A percentile compares a stretch with the other conserved stretches of the same genome.
Evolutionary conservation across 2,797 vertebrate species (phyloP).

Genomic region (Mormyrus hasselquistii): DNA sequence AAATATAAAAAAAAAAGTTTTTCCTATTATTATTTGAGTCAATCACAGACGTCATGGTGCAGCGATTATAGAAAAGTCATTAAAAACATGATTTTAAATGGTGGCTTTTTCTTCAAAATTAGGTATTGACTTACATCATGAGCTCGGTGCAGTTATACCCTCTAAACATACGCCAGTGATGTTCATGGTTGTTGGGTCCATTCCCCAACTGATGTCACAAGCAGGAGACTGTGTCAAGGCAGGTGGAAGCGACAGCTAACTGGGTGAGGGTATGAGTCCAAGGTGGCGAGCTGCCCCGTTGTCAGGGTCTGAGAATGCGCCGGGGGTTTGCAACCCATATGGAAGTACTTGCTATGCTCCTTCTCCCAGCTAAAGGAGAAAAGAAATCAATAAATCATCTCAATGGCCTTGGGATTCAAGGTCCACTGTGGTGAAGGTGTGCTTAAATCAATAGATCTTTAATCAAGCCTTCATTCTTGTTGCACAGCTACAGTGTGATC

Average conservation of each 20-base stretch:
- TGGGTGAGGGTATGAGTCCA: not conserved
- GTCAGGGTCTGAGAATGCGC: not conserved
- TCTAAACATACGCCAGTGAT: not conserved
- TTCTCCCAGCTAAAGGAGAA: not conserved
- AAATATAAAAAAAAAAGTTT: not conserved
- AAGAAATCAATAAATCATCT: slow-evolving; percentile 38
- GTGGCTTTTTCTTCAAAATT: not conserved
- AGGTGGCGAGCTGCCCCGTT: not conserved
- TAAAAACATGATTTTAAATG: not conserved
- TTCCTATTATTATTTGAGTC: not conserved
- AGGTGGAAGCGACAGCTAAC: not conserved
- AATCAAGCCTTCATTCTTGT: slow-evolving; percentile 24
- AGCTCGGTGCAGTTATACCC: not conserved
- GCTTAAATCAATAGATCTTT: slow-evolving; percentile 35
- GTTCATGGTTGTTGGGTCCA: not conserved
- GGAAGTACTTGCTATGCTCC: slow-evolving; percentile 42
- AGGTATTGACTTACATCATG: not conserved
- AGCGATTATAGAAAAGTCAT: not conserved
- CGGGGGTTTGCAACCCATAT: slow-evolving; percentile 37
- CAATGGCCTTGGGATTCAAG: slow-evolving; percentile 30
- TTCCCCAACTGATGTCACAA: not conserved
- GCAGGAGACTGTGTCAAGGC: not conserved
- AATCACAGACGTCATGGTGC: not conserved
- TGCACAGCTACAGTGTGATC: too few species aligned
- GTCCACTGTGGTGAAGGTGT: slow-evolving; percentile 15